Percentiles rank a stretch among this genome's conserved stretches.
These are phyloP conservation scores for Pristionchus exspectatus DNA, from an alignment of 2,888 invertebrate genomes.

Conservation along the genomic window DNA sequence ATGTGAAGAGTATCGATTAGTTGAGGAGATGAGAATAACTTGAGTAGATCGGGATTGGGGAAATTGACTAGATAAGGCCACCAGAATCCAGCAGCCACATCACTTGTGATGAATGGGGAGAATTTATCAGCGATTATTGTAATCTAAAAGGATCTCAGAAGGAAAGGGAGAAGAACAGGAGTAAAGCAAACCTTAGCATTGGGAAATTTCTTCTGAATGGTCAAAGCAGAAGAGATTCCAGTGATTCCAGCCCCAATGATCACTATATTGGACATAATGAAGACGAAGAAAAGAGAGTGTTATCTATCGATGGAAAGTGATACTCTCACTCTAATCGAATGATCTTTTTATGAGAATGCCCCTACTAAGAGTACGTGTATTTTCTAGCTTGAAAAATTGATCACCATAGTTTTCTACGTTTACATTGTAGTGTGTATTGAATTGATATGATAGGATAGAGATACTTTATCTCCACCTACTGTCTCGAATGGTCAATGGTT, in stretches of 20 bases:
- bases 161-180: not conserved
- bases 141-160: slow-evolving; percentile 64
- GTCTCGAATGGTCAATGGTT: not conserved
- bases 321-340: slow-evolving; percentile 6
- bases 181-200: slow-evolving; percentile 56
- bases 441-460: not conserved
- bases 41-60: slow-evolving; percentile 12
- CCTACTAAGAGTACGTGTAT: not conserved
- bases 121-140: slow-evolving; percentile 77
- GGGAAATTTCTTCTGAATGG: slow-evolving; percentile 60
- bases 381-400: not conserved
- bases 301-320: slow-evolving; percentile 30
- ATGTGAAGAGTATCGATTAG: not conserved
- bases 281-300: not conserved
- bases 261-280: slow-evolving; percentile 28
- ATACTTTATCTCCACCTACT: slow-evolving; percentile 30
- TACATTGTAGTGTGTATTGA: not conserved
- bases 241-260: slow-evolving; percentile 71
- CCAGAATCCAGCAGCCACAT: slow-evolving; percentile 79
- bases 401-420: not conserved
- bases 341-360: not conserved
- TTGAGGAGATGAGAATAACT: not conserved
- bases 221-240: slow-evolving; percentile 63
- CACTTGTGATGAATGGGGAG: slow-evolving; percentile 77
- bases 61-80: slow-evolving; percentile 67